Evolutionary conservation across 2,113 vertebrate species (phyloP).

Genomic region (Oncorhynchus masou): DNA sequence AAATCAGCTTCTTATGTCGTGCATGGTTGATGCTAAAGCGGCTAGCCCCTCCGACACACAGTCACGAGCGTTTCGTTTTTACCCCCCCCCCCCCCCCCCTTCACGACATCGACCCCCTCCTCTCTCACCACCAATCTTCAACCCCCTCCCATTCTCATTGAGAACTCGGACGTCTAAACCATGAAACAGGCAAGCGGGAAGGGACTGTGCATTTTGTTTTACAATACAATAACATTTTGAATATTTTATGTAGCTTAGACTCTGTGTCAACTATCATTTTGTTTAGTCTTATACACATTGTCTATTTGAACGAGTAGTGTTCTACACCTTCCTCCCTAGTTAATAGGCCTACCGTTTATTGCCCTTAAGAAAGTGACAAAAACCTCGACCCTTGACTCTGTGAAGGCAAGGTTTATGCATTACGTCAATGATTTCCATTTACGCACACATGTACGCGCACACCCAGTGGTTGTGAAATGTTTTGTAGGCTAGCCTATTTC

Average conservation of each 20-base stretch:
- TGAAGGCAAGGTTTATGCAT: too few relatives aligned
- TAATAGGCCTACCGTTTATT: too few relatives aligned
- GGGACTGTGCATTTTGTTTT: too few relatives aligned
- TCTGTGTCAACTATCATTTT: too few relatives aligned
- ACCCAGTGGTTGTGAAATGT: too few relatives aligned
- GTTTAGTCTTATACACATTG: not conserved
- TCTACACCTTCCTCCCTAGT: not conserved
- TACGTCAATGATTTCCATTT: too few relatives aligned
- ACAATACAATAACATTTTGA: too few relatives aligned
- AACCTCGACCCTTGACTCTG: too few relatives aligned
- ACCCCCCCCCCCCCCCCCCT: constrained; percentile 3
- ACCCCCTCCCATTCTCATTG: not conserved
- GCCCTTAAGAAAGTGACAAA: too few relatives aligned
- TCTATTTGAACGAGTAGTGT: not conserved
- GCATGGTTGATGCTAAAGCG: constrained; percentile 27
- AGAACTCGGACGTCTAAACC: constrained; percentile 9
- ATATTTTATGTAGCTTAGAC: too few relatives aligned
- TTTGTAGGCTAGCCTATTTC: too few relatives aligned
- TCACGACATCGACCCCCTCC: constrained; percentile 23
- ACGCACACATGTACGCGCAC: too few relatives aligned
- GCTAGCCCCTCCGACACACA: constrained; percentile 32
- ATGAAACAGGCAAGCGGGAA: not conserved
- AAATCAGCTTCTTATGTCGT: constrained; percentile 65
- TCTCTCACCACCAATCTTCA: not conserved
- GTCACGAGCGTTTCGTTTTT: constrained; percentile 11